A percentile compares a stretch with the other conserved stretches of the same genome.
phyloP scores from a whole-genome alignment of 2,113 vertebrate genomes.

The Erythrolamprus reginae region DNA sequence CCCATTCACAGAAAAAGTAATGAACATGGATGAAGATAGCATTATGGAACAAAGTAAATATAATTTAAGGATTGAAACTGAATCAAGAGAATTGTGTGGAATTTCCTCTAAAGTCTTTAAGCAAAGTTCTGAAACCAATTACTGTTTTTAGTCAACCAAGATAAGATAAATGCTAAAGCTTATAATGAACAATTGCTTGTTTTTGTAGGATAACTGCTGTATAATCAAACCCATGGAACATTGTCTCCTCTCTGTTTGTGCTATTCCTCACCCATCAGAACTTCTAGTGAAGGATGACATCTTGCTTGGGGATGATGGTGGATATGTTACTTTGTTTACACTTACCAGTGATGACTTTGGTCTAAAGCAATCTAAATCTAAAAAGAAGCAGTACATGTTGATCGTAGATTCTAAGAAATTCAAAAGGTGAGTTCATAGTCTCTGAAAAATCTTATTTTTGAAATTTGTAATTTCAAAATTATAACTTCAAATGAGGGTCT shows the following conservation, averaged over 20 bases:
- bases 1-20: not conserved
- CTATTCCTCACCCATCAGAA: conserved; percentile 40
- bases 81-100: not conserved
- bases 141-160: not conserved
- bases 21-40: not conserved
- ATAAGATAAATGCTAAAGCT: not conserved
- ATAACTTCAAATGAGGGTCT: not conserved
- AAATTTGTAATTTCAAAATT: not conserved
- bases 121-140: not conserved
- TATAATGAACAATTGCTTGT: conserved; percentile 2
- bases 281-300: conserved; percentile 57
- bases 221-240: conserved; percentile 71
- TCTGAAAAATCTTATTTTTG: not conserved
- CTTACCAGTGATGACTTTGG: conserved; percentile 63
- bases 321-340: conserved; percentile 63
- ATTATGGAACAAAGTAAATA: not conserved
- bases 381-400: conserved; percentile 46
- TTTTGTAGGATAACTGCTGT: conserved; percentile 63
- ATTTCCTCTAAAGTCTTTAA: not conserved
- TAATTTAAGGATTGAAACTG: not conserved
- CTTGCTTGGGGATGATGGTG: conserved; percentile 70
- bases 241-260: conserved; percentile 62
- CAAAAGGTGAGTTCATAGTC: conserved; percentile 53
- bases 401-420: conserved; percentile 63
- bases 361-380: conserved; percentile 54